Evolutionary conservation across 2,888 invertebrate genomes (phyloP), one percentile per base, ranked within the genome.

Genomic region (Phyto melanocephala): DNA sequence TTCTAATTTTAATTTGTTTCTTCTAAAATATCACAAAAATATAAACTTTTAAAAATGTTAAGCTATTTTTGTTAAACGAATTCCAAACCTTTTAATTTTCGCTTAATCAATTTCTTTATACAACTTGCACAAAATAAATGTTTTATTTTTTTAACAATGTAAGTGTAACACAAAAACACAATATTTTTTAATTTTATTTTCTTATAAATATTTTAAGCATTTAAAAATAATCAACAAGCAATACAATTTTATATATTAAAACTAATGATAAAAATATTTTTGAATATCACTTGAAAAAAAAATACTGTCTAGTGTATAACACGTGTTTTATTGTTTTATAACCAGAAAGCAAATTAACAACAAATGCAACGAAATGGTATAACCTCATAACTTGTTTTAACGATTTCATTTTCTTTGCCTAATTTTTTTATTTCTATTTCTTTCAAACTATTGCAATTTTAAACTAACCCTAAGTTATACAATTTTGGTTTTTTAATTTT

Each of bases 261-360:
- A 33, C 13, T 22, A 15, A 35, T 22, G 20, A 7, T 52, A n/a
- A 52, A 28, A 7, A 35, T 47, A 13, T 22, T 22, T 35, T 17
- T 47, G 0, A 35, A 22, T 58, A 45, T 71, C 8, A 15, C 45
- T 58, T 1, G 6, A 33, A 35, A n/a, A 17, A 13, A 3, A 4
- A 33, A 17, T 35, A 37, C 11, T 13, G 20, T 20, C 5, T 28
- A 60, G 47, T 17, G 63, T 65, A 37, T 54, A 62, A 62, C 60
- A 81, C 77, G 81, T 81, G 77, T 81, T 81, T 81, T 81, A 77
- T 81, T 81, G 81, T 81, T 81, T 52, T 37, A 54, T 67, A 67
- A 52, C 35, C 20, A 10, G 13, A 17, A 42, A 24, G 17, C 17
- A 60, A 70, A 70, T 71, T 71, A 71, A 60, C 71, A 68, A n/a